Evolutionary conservation across 1,140 invertebrate genomes (phyloP).

Genomic region (Antheraea mylitta): DNA sequence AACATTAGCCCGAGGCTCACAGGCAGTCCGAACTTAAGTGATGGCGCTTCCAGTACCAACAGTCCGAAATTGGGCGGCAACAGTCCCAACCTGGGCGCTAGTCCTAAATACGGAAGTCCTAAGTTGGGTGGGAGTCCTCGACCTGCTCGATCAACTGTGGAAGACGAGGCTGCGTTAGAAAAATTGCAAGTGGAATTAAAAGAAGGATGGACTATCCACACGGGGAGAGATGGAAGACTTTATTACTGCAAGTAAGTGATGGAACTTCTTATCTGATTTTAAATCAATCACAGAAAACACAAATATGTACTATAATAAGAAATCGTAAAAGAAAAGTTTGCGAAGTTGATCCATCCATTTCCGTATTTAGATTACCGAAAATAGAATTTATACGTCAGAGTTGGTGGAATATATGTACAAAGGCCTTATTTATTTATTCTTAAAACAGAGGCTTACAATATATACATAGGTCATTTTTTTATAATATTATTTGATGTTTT

Average conservation of each 20-base stretch:
- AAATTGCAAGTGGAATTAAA: slow-evolving; percentile 78
- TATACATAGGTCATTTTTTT: too few relatives aligned
- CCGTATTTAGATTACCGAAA: not conserved
- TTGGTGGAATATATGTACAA: not conserved
- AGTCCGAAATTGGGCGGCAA: slow-evolving; percentile 49
- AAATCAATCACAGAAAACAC: not conserved
- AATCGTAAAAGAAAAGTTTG: not conserved
- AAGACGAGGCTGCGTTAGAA: slow-evolving; percentile 73
- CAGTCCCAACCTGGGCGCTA: slow-evolving; percentile 51
- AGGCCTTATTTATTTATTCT: too few relatives aligned
- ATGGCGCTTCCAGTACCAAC: slow-evolving; percentile 54
- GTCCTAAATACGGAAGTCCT: slow-evolving; percentile 61
- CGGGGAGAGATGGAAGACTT: slow-evolving; percentile 85
- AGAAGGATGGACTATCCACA: slow-evolving; percentile 85
- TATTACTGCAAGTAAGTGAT: slow-evolving; percentile 91
- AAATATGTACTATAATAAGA: not conserved
- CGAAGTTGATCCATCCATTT: not conserved
- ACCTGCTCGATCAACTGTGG: slow-evolving; percentile 39
- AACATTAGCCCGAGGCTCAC: slow-evolving; percentile 53
- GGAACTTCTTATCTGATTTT: not conserved
- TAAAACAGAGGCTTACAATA: too few relatives aligned
- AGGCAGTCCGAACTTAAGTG: slow-evolving; percentile 53
- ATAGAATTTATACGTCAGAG: not conserved
- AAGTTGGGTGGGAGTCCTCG: slow-evolving; percentile 53
- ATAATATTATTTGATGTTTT: too few relatives aligned